Conservation (phyloP, 2,797 vertebrate genomes). For the Columba guinea region DNA sequence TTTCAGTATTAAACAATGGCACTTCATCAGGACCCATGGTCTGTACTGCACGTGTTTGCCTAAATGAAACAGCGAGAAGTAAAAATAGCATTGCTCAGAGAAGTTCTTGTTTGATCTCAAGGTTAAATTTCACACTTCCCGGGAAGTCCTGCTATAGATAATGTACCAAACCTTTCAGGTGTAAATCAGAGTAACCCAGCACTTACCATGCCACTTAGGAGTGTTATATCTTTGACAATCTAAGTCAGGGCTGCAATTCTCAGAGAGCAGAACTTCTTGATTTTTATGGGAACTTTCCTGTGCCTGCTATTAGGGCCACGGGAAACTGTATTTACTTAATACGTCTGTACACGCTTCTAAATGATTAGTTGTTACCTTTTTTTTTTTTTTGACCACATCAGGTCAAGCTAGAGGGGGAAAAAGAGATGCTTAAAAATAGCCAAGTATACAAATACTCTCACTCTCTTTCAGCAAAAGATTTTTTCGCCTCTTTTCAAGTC, state of each 20-base stretch:
- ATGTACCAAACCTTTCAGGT: not conserved
- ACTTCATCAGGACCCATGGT: not conserved
- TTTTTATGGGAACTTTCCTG: not conserved
- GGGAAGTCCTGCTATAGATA: not conserved
- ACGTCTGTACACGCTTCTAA: not conserved
- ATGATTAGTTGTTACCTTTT: not conserved
- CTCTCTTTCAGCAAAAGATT: not conserved
- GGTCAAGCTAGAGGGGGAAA: not conserved
- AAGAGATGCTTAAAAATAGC: not conserved
- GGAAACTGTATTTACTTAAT: not conserved
- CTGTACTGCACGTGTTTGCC: not conserved
- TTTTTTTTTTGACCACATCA: not conserved
- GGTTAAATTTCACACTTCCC: not conserved
- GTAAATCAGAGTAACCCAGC: not conserved
- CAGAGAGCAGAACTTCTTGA: not conserved
- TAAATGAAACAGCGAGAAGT: not conserved
- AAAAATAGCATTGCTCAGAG: not conserved
- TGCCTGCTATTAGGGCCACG: not conserved
- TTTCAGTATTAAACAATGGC: slow-evolving; percentile 41
- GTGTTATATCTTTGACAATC: not conserved
- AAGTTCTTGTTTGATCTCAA: not conserved
- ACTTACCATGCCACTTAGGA: not conserved
- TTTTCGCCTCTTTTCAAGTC: not conserved
- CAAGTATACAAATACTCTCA: not conserved
- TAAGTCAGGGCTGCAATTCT: not conserved